Evolutionary conservation across 2,113 vertebrate genomes (phyloP).

Genomic region (Arenaria interpres): DNA sequence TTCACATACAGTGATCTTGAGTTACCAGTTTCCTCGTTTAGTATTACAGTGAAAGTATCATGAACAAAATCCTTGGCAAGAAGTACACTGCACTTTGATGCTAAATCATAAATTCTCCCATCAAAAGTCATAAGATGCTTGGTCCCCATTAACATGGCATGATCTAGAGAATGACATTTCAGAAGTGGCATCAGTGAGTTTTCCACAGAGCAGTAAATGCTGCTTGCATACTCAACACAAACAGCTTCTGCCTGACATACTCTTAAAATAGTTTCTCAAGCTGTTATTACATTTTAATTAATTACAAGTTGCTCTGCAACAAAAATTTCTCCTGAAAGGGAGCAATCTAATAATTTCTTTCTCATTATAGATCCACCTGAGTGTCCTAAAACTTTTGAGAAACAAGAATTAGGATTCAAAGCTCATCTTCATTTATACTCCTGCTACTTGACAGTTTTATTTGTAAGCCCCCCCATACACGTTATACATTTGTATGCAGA

Average conservation of each 20-base stretch:
- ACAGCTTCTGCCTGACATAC: background rate
- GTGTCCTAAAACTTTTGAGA: background rate
- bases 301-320: background rate
- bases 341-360: background rate
- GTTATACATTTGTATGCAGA: background rate
- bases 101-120: slow-evolving; percentile 77
- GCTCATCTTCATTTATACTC: background rate
- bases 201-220: background rate
- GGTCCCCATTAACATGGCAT: slow-evolving; percentile 79
- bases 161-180: slow-evolving; percentile 70
- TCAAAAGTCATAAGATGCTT: slow-evolving; percentile 84
- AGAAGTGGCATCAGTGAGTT: background rate
- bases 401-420: background rate
- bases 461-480: background rate
- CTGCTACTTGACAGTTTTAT: background rate
- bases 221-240: background rate
- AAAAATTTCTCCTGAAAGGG: background rate
- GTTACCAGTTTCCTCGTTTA: slow-evolving; percentile 36
- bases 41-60: slow-evolving; percentile 71
- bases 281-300: background rate
- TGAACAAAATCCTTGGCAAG: slow-evolving; percentile 77
- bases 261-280: background rate
- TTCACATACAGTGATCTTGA: slow-evolving; percentile 67
- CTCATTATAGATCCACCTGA: background rate
- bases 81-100: slow-evolving; percentile 72